Conservation (phyloP, 1,140 invertebrate species). For the Drosophila cardini region DNA sequence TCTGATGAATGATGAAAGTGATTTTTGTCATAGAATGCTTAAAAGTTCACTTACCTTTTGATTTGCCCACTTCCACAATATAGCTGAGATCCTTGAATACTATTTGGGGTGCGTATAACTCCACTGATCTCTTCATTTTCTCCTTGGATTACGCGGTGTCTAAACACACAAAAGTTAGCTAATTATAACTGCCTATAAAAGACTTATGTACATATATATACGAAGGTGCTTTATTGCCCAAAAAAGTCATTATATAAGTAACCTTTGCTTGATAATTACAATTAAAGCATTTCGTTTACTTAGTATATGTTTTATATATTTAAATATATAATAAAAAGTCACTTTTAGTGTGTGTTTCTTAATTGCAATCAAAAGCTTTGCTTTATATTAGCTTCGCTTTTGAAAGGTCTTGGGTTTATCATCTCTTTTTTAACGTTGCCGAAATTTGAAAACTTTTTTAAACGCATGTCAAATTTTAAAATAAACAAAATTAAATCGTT, state of each 20-base stretch:
- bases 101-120: conserved; percentile 15
- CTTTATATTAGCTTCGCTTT: not conserved
- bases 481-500: not conserved
- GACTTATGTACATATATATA: not conserved
- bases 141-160: conserved; percentile 6
- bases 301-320: not conserved
- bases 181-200: conserved; percentile 26
- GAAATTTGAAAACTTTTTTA: not conserved
- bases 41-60: conserved; percentile 50
- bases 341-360: not conserved
- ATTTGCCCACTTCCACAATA: conserved; percentile 18
- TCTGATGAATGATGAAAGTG: not conserved
- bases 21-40: conserved; percentile 5
- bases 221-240: not conserved
- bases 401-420: conserved; percentile 16
- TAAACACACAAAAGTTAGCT: not conserved
- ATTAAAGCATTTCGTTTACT: conserved; percentile 8
- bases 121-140: conserved; percentile 3
- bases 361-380: conserved; percentile 1
- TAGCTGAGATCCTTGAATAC: conserved; percentile 46
- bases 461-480: not conserved
- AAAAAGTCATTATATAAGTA: no score
- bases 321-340: not conserved
- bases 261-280: not conserved
- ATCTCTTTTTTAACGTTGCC: not conserved